Evolutionary conservation across 2,797 vertebrate genomes (phyloP), one percentile per base, ranked within the genome.

Genomic region (Carduelis carduelis): DNA sequence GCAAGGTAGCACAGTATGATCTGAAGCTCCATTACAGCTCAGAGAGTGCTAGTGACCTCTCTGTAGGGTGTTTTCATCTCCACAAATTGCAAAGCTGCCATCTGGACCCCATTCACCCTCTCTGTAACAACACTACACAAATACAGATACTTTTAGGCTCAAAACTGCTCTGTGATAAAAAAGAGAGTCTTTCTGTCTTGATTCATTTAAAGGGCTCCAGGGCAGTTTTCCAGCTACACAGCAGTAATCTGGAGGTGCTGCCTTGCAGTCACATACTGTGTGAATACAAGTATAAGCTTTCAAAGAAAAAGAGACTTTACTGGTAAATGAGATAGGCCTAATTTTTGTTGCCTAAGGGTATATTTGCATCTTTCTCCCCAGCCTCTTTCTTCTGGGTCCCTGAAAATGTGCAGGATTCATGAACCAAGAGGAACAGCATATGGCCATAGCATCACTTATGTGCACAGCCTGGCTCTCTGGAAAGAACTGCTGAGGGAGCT

Each of bases 91-190:
- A 95, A 55, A 94, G 64, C 60, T 90, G 63, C 56, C 92, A 91
- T 94, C 87, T 96, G 91, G 87, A 94, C 81, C 82, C 44, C 75
- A 66, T 83, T 95, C 84, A 80, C 32, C 21, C 13, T 64, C 59
- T 72, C 43, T 65, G 20, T 66, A 78, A 55, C 30, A 75, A 22
- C 12, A n/a, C 43, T 37, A 39, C 55, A 81, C 57, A 81, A 88
- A 78, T 60, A 20, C 24, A 63, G 76, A 77, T 26, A 77, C 59
- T 87, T 93, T 59, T 10, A 93, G 53, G 66, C 66, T 90, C 17
- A 47, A 61, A 39, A 83, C 15, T 35, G 10, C 28, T 83, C 55
- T 59, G 46, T 79, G 41, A 59, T 70, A 50, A 92, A 78, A 85
- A 89, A 57, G 60, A 61, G 11, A 52, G 13, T 87, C 39, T 46